Base-by-base conservation (phyloP, 2,797 vertebrate species). In the Eleutherodactylus coqui region DNA sequence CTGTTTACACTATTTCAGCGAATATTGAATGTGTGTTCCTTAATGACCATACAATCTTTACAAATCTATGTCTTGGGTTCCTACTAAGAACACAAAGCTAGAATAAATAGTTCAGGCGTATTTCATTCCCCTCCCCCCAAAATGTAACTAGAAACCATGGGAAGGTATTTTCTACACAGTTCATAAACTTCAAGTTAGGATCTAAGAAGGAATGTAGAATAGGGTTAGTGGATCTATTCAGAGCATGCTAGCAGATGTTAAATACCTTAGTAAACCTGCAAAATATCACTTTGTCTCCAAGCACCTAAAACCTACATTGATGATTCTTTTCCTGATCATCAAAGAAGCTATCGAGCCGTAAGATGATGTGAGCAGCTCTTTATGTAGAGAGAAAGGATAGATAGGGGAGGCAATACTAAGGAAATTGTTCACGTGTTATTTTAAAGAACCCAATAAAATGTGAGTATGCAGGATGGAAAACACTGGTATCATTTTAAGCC, bases 81-180 rank as follows among this genome's bases (percentile, higher is more conserved):
- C 51, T 81, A 76, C 70, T 87, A 87, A 84, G 55, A 80, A 84
- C 80, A 87, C 82, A 87, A 84, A 81, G 70, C 82, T 84, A 81
- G 82, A 87, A 84, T 84, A 87, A 87, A 87, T 84, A 81, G 76
- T 84, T 60, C 77, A 27, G 67, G 70, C 70, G 80, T 84, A 79
- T 84, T 87, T 87, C 69, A 69, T 85, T 76, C 82, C 86, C 86
- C 76, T 84, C 86, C 86, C 77, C 86, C 86, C 84, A 87, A 87
- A 87, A 84, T 87, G 86, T 87, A 87, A 87, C 83, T 75, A 81
- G 86, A 87, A 87, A 87, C 86, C 86, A 78, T 87, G 82, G 86
- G 86, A 87, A 87, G 86, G 86, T 87, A 87, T 87, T 87, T 87
- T 87, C 86, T 87, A 81, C 86, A 81, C 86, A 87, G 86, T 87